Percentiles rank a stretch among this genome's conserved stretches.
phyloP scores from a whole-genome alignment of 2,113 vertebrate species.

The Emydura subglobosa region DNA sequence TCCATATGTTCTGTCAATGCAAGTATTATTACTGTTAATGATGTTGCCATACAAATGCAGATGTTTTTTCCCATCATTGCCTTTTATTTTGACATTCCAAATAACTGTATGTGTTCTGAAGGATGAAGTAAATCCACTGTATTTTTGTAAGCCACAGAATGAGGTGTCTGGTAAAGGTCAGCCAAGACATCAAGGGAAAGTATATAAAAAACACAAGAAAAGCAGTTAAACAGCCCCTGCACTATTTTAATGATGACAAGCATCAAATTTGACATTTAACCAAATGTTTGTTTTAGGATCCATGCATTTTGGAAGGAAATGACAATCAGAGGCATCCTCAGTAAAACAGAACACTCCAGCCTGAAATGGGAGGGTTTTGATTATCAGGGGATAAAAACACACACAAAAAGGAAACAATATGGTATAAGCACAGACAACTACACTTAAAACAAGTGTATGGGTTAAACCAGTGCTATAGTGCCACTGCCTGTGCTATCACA shows the following conservation, averaged over 20 bases:
- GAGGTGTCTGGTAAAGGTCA: background rate
- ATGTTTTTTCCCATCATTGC: background rate
- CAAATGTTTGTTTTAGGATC: conserved; percentile 3
- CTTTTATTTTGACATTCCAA: conserved; percentile 47
- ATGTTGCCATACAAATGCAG: background rate
- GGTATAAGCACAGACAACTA: background rate
- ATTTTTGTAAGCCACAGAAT: conserved; percentile 9
- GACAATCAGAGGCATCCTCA: background rate
- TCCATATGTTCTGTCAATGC: conserved; percentile 28
- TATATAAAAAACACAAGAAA: background rate
- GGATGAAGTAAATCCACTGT: conserved; percentile 23
- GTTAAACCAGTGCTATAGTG: background rate
- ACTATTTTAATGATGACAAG: conserved; percentile 4
- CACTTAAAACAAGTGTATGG: background rate
- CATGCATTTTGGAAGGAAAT: background rate
- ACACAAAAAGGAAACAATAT: background rate
- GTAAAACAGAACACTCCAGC: background rate
- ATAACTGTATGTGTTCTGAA: conserved; percentile 14
- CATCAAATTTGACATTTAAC: background rate
- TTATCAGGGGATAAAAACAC: background rate
- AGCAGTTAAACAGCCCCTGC: background rate
- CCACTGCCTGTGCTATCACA: background rate
- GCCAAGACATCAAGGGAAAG: background rate
- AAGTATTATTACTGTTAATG: conserved; percentile 28
- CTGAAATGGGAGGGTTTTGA: background rate